Base-by-base conservation (phyloP, 2,797 vertebrate species). In the Lepus oiostolus region DNA sequence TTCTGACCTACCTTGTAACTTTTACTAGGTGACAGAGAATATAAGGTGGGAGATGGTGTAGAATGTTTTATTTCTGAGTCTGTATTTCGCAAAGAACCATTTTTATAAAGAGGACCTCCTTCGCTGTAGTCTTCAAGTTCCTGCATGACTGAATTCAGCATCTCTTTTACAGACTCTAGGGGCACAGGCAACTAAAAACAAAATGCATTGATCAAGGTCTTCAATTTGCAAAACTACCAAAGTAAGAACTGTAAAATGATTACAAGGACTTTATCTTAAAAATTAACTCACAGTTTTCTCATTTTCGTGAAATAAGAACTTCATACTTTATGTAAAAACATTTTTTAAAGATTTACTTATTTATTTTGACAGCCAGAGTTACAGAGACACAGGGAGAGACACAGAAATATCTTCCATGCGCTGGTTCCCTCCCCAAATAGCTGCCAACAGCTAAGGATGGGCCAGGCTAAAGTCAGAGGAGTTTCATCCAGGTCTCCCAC, bases 101-200 rank as follows among this genome's bases (percentile, higher is more conserved):
- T 99, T 96, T 98, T 99, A 93, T 99, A 99, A 85, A 96, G 47
- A 91, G 97, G 90, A 97, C 98, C 97, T 98, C 98, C 98, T 85
- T 99, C 99, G 72, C 89, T 98, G 67, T 96, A 98, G 71, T 99
- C 99, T 0, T 98, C 99, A 50, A 99, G 99, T 92, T 99, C 99
- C 96, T 99, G 99, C 97, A 99, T 99, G 90, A 99, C 99, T 63
- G 99, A 98, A 88, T 99, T 99, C 52, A 99, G 98, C 97, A 99
- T 98, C 92, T 99, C 99, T 92, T 99, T 98, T 84, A 99, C 98
- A 81, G 99, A 99, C 96, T 99, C 99, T 98, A 99, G 96, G 32
- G 99, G 98, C 84, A 99, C 99, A 1, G 99, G 99, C 88, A 99
- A 97, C 99, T 99, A 94, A 19, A 93, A 97, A 38, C 21, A 94